Evolutionary conservation across 2,888 invertebrate genomes (phyloP).

Genomic region (Sinotaia quadrata): DNA sequence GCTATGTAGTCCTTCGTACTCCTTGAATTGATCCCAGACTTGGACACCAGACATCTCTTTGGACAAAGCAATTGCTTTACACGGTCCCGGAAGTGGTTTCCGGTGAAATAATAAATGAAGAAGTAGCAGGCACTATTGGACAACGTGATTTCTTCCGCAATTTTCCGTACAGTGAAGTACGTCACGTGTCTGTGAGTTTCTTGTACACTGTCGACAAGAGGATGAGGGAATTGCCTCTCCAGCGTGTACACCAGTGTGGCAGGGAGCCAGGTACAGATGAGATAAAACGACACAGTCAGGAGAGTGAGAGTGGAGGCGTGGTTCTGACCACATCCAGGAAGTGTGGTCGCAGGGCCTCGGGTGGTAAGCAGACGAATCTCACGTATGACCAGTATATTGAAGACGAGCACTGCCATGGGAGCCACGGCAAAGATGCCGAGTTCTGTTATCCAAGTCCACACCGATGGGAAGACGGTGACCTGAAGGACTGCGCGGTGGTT

Average conservation of each 20-base stretch:
- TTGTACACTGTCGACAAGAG: constrained; percentile 43
- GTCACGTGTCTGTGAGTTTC: constrained; percentile 58
- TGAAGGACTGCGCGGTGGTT: constrained; percentile 41
- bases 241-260: constrained; percentile 68
- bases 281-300: constrained; percentile 70
- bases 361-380: constrained; percentile 65
- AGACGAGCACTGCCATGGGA: constrained; percentile 65
- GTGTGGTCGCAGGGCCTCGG: constrained; percentile 49
- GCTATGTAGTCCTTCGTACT: constrained; percentile 36
- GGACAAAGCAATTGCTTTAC: constrained; percentile 49
- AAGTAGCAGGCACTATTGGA: constrained; percentile 71
- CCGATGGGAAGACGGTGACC: constrained; percentile 46
- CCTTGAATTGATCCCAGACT: neutral
- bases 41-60: constrained; percentile 23
- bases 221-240: constrained; percentile 52
- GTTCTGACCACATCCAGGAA: constrained; percentile 42
- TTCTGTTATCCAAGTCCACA: constrained; percentile 69
- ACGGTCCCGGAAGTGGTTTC: constrained; percentile 66
- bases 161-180: constrained; percentile 59
- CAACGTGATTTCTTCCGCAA: constrained; percentile 65
- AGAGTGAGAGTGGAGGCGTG: constrained; percentile 69
- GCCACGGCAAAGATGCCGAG: constrained; percentile 64
- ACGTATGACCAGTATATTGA: constrained; percentile 68
- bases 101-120: constrained; percentile 70
- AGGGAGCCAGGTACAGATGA: constrained; percentile 70